These are phyloP conservation scores for Andrena fulva DNA, from an alignment of 2,888 invertebrate genomes.

Conservation along the genomic window DNA sequence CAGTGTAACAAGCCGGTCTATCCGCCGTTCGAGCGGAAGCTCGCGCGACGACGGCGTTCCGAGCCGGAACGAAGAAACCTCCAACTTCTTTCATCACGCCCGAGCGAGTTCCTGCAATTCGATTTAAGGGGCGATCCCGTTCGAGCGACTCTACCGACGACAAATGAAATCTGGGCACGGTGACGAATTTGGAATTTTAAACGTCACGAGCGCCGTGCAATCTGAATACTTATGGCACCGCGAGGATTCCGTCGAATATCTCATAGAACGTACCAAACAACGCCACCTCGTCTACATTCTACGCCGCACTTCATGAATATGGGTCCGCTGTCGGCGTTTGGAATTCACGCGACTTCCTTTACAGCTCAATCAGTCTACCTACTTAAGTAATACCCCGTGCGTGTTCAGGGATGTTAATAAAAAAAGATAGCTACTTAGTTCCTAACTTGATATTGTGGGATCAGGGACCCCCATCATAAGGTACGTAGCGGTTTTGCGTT, in stretches of 20 bases:
- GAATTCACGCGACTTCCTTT: neutral
- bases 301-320: constrained; percentile 10
- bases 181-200: constrained; percentile 65
- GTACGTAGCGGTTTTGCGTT: too few relatives aligned
- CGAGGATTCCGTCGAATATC: neutral
- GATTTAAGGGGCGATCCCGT: constrained; percentile 70
- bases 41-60: constrained; percentile 55
- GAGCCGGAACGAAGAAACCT: constrained; percentile 65
- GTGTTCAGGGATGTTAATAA: too few relatives aligned
- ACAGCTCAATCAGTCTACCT: neutral
- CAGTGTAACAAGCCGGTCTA: constrained; percentile 72
- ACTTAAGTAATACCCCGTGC: neutral
- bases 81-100: constrained; percentile 67
- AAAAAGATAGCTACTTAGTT: too few relatives aligned
- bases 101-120: constrained; percentile 65
- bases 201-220: constrained; percentile 2
- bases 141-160: constrained; percentile 32
- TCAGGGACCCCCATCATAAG: too few relatives aligned
- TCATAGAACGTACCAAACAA: neutral
- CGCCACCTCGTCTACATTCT: neutral
- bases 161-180: constrained; percentile 57
- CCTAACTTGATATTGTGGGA: too few relatives aligned
- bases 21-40: constrained; percentile 70
- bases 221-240: constrained; percentile 35
- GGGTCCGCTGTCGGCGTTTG: neutral